Percentiles rank a stretch among this genome's conserved stretches.
Conservation (phyloP, 1,140 invertebrate genomes). For the Potamilus streckersoni region DNA sequence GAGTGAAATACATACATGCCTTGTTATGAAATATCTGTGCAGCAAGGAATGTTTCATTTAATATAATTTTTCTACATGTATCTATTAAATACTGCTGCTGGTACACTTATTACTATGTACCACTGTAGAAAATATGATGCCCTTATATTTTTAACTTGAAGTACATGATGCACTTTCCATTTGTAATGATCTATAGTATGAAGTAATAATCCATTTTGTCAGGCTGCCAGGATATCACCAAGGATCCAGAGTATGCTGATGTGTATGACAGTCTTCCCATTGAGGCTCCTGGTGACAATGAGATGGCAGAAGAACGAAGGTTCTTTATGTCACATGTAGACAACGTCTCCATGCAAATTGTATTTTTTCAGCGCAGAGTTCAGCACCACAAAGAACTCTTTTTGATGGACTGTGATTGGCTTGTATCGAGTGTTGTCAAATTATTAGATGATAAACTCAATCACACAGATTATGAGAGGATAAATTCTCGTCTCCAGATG, state of each 20-base stretch:
- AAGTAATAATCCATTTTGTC: conserved; percentile 2
- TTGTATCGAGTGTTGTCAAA: conserved; percentile 58
- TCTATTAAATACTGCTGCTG: no score
- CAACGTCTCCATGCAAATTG: conserved; percentile 61
- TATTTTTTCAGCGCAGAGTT: conserved; percentile 54
- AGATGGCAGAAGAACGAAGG: conserved; percentile 55
- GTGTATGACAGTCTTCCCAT: conserved; percentile 52
- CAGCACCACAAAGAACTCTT: conserved; percentile 59
- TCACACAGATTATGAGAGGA: conserved; percentile 57
- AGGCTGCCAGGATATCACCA: conserved; percentile 64
- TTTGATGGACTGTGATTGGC: conserved; percentile 56
- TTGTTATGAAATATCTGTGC: no score
- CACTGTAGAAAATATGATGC: no score
- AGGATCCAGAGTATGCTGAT: conserved; percentile 60
- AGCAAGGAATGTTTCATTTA: no score
- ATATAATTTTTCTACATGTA: no score
- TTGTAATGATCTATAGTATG: background rate
- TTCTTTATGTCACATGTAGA: conserved; percentile 64
- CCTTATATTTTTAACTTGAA: no score
- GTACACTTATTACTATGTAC: no score
- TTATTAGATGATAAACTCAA: conserved; percentile 60
- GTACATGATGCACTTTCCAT: no score
- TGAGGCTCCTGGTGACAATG: conserved; percentile 48
- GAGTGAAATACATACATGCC: no score
- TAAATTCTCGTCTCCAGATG: conserved; percentile 63